Evolutionary conservation across 2,888 invertebrate genomes (phyloP), one percentile per base, ranked within the genome.

Genomic region (Drosophila putrida): DNA sequence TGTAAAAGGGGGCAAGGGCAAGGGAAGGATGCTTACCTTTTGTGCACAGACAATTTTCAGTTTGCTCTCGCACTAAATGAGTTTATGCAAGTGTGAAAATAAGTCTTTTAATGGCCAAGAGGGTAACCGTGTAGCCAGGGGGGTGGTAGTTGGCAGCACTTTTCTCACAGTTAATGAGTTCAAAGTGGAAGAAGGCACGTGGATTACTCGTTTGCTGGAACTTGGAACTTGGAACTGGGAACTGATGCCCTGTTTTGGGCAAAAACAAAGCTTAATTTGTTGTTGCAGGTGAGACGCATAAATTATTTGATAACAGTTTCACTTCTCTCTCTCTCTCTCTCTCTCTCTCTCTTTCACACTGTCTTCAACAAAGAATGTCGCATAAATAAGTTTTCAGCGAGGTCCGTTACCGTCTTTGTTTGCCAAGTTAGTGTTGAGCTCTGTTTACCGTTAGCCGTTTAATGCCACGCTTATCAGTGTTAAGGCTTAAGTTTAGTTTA

Each of bases 31-130:
- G 54, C 33, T 43, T 20, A 43, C 54, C 54, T 35, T 55, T n/a
- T 69, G 70, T 63, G 58, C 65, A 69, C 65, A 69, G 79, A 69
- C 74, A 80, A 77, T 75, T 74, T 82, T 79, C 84, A 73, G 80
- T 71, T 79, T 58, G 71, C 68, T 72, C 71, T 69, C 71, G 78
- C 78, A 74, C 85, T 87, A 89, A 89, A 89, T 79, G 84, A 80
- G 88, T 83, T 89, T 85, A 84, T 83, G 85, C 87, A 90, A 89
- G 86, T 89, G 89, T 88, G 89, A 89, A 89, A 89, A 89, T 89
- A 82, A 87, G 88, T 87, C 84, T 82, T 82, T 87, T 87, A 87
- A 87, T 87, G 89, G 76, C 83, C 88, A 75, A 58, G 62, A 59
- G 44, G 15, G 25, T 20, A 54, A 41, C 11, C 28, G 27, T 20